These are phyloP conservation scores for Formicarius rufipectus DNA, from an alignment of 2,113 vertebrate species.

Conservation along the genomic window DNA sequence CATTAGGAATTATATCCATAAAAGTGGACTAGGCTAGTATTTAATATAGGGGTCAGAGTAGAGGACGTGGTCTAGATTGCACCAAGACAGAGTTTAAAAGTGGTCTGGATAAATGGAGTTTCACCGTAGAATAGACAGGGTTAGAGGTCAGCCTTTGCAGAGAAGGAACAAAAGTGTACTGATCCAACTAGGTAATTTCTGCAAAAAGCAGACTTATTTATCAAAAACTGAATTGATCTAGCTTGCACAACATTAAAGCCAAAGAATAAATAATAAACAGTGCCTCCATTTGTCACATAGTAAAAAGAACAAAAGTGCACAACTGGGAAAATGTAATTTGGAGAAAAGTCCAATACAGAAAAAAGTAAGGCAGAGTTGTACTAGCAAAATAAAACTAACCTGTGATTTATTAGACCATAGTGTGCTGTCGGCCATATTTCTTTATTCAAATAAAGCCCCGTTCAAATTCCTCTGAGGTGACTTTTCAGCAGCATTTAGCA, in stretches of 20 bases:
- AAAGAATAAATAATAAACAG: conserved; percentile 66
- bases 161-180: conserved; percentile 35
- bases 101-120: conserved; percentile 48
- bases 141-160: conserved; percentile 46
- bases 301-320: conserved; percentile 45
- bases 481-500: conserved; percentile 35
- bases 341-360: neutral
- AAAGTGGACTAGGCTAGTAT: neutral
- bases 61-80: conserved; percentile 15
- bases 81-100: conserved; percentile 37
- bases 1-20: conserved; percentile 11
- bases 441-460: conserved; percentile 42
- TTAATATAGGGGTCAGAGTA: conserved; percentile 9
- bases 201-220: conserved; percentile 53
- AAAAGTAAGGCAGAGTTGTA: conserved; percentile 41
- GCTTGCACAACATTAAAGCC: conserved; percentile 48
- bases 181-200: conserved; percentile 61
- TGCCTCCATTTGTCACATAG: conserved; percentile 55
- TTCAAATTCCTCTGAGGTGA: conserved; percentile 16
- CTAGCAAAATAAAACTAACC: neutral
- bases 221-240: conserved; percentile 58
- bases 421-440: conserved; percentile 17
- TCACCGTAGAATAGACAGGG: conserved; percentile 25
- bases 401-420: conserved; percentile 55
- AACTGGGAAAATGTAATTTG: conserved; percentile 58